phyloP scores from a whole-genome alignment of 1,140 invertebrate species.

The Brachionus asplanchnoidis region DNA sequence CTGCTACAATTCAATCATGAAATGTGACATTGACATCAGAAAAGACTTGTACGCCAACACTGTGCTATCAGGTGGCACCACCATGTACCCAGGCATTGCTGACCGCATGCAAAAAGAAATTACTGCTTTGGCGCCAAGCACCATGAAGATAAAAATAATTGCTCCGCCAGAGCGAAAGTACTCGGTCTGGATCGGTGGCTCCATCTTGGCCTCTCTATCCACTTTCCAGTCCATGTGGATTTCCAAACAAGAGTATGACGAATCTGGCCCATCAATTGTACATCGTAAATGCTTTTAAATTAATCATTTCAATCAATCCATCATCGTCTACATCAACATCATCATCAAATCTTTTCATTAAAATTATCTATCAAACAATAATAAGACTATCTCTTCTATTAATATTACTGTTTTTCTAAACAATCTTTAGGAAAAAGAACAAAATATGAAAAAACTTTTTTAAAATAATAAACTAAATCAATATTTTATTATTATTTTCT shows the following conservation, averaged over 20 bases:
- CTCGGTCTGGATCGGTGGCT: conserved; percentile 57
- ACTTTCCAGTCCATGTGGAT: conserved; percentile 69
- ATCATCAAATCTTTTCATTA: too few relatives aligned
- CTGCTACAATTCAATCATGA: conserved; percentile 94
- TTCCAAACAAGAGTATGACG: conserved; percentile 89
- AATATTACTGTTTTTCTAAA: too few relatives aligned
- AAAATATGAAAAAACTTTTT: not conserved
- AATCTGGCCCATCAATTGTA: conserved; percentile 84
- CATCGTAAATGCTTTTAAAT: conserved; percentile 88
- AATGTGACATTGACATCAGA: conserved; percentile 87
- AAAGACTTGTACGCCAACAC: conserved; percentile 59
- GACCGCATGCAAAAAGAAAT: conserved; percentile 61
- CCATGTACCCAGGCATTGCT: conserved; percentile 60
- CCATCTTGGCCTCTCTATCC: conserved; percentile 61
- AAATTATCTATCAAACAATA: too few relatives aligned
- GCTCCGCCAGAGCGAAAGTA: conserved; percentile 59
- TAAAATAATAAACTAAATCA: not conserved
- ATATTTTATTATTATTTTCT: not conserved
- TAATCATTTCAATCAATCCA: not conserved
- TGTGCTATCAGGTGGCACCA: conserved; percentile 44
- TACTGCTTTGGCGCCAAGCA: conserved; percentile 58
- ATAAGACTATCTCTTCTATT: too few relatives aligned
- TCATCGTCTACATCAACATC: not conserved
- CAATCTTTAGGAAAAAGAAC: not conserved
- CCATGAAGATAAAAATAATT: conserved; percentile 59